Percentiles rank a stretch among this genome's conserved stretches.
Evolutionary conservation across 2,797 vertebrate species (phyloP).

Genomic region (Sebastes nivosus): DNA sequence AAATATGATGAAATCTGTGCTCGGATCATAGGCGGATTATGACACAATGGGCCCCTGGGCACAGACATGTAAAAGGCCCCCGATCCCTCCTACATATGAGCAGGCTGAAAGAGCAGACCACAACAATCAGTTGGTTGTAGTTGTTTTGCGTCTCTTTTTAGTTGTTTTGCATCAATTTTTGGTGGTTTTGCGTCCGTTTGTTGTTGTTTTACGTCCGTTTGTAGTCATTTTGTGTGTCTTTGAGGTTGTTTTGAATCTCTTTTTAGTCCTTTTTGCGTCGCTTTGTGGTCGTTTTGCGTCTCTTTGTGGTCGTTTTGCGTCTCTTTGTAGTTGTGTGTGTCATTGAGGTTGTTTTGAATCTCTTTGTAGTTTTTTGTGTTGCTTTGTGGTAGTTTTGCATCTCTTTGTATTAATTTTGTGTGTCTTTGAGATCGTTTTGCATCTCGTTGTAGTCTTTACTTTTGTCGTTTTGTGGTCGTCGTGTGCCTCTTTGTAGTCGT

Average conservation of each 20-base stretch:
- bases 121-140: background rate
- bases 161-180: background rate
- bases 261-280: background rate
- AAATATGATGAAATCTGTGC: background rate
- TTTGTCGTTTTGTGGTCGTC: background rate
- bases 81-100: background rate
- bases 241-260: background rate
- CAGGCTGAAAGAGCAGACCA: background rate
- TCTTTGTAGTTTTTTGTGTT: background rate
- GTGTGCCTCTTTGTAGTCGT: background rate
- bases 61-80: background rate
- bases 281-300: background rate
- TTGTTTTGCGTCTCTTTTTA: background rate
- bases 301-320: background rate
- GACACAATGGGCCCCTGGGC: background rate
- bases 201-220: background rate
- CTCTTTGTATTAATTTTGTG: background rate
- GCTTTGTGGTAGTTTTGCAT: background rate
- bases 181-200: background rate
- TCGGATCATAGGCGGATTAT: background rate
- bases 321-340: background rate
- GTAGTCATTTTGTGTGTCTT: background rate
- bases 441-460: background rate
- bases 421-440: background rate
- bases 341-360: background rate